phyloP scores from a whole-genome alignment of 2,797 vertebrate species.

The Psittacula derbiana region DNA sequence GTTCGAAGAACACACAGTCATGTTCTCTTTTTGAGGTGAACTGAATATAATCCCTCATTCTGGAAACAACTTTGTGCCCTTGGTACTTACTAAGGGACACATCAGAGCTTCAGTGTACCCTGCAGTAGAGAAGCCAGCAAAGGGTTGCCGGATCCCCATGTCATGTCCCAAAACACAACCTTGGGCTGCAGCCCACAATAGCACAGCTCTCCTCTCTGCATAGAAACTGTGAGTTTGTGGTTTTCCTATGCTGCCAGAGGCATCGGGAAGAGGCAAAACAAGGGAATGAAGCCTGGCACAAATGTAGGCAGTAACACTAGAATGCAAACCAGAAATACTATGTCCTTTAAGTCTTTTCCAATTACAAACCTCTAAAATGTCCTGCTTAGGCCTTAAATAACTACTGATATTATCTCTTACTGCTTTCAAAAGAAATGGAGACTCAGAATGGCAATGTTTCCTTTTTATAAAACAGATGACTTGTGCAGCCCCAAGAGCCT shows the following conservation, averaged over 20 bases:
- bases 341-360: background rate
- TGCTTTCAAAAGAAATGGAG: background rate
- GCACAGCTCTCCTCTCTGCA: background rate
- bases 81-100: background rate
- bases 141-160: background rate
- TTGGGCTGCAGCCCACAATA: background rate
- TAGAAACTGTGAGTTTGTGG: background rate
- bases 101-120: background rate
- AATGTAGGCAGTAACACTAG: rapidly evolving
- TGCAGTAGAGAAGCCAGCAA: background rate
- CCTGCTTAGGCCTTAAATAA: background rate
- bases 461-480: background rate
- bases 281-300: rapidly evolving
- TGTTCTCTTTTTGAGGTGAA: background rate
- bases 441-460: background rate
- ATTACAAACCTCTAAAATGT: background rate
- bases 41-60: background rate
- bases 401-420: background rate
- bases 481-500: background rate
- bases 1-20: background rate
- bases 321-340: background rate
- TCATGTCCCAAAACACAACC: background rate
- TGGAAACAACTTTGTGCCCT: background rate
- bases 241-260: background rate
- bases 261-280: rapidly evolving